Conservation (phyloP, 2,888 invertebrate species). For the Xiphydria camelus region DNA sequence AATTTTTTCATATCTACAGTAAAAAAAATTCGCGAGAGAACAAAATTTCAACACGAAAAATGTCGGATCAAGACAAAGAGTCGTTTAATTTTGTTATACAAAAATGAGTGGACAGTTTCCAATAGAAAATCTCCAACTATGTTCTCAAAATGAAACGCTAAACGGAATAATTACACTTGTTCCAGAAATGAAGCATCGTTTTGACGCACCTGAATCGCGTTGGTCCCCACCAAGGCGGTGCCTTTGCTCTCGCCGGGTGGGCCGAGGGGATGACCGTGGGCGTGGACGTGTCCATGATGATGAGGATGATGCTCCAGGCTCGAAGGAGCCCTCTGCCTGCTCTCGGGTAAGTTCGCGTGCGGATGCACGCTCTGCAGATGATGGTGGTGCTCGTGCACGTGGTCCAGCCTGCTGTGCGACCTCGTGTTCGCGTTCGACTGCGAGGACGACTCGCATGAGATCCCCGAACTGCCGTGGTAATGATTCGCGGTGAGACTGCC, state of each 20-base stretch:
- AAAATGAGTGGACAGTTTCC: no score
- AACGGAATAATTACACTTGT: no score
- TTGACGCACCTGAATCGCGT: slow-evolving; percentile 45
- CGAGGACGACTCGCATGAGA: slow-evolving; percentile 45
- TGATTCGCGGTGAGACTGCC: slow-evolving; percentile 38
- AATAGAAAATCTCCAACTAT: no score
- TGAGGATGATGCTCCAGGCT: slow-evolving; percentile 20
- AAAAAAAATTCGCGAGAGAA: no score
- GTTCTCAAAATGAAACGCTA: no score
- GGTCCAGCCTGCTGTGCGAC: slow-evolving; percentile 43
- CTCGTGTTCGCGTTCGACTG: slow-evolving; percentile 45
- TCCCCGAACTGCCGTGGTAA: slow-evolving; percentile 44
- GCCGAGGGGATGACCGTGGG: slow-evolving; percentile 13
- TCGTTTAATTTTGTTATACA: no score
- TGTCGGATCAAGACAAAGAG: no score
- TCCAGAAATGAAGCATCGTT: no score
- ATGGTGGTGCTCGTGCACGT: slow-evolving; percentile 43
- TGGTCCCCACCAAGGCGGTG: slow-evolving; percentile 39
- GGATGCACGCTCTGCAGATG: slow-evolving; percentile 35
- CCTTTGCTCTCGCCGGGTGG: slow-evolving; percentile 39
- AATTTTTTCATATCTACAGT: no score
- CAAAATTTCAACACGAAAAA: no score
- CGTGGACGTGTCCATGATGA: slow-evolving; percentile 26
- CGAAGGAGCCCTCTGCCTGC: slow-evolving; percentile 26
- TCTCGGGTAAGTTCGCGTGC: slow-evolving; percentile 24